Conservation (phyloP, 2,113 vertebrate genomes). For the Corythaixoides concolor region DNA sequence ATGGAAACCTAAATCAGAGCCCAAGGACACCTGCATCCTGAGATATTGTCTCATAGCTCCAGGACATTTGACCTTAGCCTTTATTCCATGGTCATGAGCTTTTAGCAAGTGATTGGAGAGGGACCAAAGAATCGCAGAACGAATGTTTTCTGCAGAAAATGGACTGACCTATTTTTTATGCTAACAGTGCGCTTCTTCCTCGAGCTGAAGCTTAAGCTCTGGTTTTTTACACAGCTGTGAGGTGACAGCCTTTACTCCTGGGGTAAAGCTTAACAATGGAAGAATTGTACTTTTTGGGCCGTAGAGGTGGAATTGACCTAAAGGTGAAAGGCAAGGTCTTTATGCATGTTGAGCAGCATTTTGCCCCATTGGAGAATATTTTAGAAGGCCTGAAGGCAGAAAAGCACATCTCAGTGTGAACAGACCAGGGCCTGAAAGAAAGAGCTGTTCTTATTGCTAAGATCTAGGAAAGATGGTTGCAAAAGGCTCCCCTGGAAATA, state of each 20-base stretch:
- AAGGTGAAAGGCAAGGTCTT: conserved; percentile 37
- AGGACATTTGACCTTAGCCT: conserved; percentile 42
- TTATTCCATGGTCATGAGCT: conserved; percentile 40
- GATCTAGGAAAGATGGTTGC: neutral
- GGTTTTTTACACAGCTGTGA: conserved; percentile 30
- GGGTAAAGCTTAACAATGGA: conserved; percentile 11
- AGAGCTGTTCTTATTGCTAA: neutral
- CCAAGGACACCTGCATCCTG: conserved; percentile 57
- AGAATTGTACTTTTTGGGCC: neutral
- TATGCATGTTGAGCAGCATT: neutral
- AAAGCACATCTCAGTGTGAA: neutral
- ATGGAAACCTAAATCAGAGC: conserved; percentile 56
- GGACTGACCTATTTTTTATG: conserved; percentile 54
- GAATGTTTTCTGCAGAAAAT: conserved; percentile 25
- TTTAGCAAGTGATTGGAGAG: neutral
- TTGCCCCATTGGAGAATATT: neutral
- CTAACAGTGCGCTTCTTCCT: conserved; percentile 5
- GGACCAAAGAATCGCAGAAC: conserved; percentile 28
- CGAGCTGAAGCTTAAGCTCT: neutral
- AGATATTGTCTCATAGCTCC: conserved; percentile 40
- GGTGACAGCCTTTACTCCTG: conserved; percentile 41
- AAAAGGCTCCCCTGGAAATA: neutral
- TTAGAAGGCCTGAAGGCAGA: conserved; percentile 4
- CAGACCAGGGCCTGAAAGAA: neutral
- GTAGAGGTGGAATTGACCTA: neutral